Percentiles rank a stretch among this genome's conserved stretches.
phyloP scores from a whole-genome alignment of 2,113 vertebrate genomes.

The Haplochromis burtoni region DNA sequence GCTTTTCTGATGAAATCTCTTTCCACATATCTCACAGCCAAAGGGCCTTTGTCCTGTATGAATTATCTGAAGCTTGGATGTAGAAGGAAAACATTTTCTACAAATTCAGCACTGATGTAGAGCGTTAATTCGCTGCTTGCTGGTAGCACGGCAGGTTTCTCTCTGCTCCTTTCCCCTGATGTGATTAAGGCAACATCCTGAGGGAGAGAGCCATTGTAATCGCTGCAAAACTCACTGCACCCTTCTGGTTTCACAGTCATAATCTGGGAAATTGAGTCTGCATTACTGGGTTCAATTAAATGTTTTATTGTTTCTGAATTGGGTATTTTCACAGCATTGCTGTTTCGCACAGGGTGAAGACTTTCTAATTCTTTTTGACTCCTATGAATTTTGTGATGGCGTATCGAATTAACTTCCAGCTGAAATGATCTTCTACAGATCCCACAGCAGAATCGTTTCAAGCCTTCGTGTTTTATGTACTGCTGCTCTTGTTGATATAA shows the following conservation, averaged over 20 bases:
- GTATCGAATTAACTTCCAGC: background rate
- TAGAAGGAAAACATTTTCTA: slow-evolving; percentile 71
- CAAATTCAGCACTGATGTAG: slow-evolving; percentile 73
- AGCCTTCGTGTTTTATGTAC: background rate
- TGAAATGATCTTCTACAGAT: background rate
- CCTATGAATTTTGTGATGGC: background rate
- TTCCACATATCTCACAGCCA: slow-evolving; percentile 73
- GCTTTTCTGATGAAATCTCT: slow-evolving; percentile 73
- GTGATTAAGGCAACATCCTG: background rate
- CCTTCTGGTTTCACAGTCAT: background rate
- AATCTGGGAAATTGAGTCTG: background rate
- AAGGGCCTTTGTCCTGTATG: slow-evolving; percentile 78
- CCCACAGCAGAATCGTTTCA: slow-evolving; percentile 9
- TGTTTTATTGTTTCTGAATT: background rate
- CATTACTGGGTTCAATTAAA: background rate
- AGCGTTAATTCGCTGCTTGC: slow-evolving; percentile 38
- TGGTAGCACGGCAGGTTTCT: background rate
- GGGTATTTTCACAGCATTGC: background rate
- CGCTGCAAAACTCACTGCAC: background rate
- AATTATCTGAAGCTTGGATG: slow-evolving; percentile 74
- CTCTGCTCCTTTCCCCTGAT: background rate
- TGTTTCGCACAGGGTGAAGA: background rate
- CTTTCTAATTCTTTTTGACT: background rate
- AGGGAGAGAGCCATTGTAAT: background rate
- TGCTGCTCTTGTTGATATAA: background rate